Conservation (phyloP, 2,888 invertebrate genomes). For the Lomographa bimaculata region DNA sequence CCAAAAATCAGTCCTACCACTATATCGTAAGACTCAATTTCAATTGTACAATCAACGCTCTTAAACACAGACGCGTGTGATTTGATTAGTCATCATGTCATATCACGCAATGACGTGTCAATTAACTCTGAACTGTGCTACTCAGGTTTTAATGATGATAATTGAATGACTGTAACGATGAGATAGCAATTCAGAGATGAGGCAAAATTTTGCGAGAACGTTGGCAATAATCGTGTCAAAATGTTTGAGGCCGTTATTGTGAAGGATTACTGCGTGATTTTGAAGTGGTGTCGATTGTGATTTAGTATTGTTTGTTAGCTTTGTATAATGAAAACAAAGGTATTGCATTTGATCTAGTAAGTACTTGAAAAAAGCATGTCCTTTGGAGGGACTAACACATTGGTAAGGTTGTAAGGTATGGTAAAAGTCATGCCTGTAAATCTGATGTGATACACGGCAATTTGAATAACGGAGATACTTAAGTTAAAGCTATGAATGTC, state of each 20-base stretch:
- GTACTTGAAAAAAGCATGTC: no score
- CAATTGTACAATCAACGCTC: no score
- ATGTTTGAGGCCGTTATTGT: slow-evolving; percentile 57
- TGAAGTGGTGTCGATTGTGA: slow-evolving; percentile 19
- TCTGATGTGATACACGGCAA: no score
- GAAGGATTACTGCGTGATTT: slow-evolving; percentile 45
- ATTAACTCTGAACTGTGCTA: slow-evolving; percentile 44
- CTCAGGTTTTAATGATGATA: slow-evolving; percentile 39
- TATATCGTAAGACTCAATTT: no score
- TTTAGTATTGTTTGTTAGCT: background rate
- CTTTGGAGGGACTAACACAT: no score
- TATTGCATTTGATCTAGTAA: no score
- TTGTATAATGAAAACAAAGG: no score
- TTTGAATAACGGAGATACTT: no score
- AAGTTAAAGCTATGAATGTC: no score
- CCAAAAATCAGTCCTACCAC: slow-evolving; percentile 23
- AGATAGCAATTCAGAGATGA: slow-evolving; percentile 32
- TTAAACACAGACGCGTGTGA: slow-evolving; percentile 53
- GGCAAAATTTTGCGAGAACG: slow-evolving; percentile 45
- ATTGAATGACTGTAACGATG: slow-evolving; percentile 36
- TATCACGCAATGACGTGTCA: slow-evolving; percentile 39
- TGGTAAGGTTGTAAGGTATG: no score
- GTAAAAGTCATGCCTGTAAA: no score
- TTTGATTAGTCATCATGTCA: slow-evolving; percentile 43
- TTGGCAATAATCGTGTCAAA: slow-evolving; percentile 58